Conservation (phyloP, 2,888 invertebrate genomes). For the Sthenelais limicola region DNA sequence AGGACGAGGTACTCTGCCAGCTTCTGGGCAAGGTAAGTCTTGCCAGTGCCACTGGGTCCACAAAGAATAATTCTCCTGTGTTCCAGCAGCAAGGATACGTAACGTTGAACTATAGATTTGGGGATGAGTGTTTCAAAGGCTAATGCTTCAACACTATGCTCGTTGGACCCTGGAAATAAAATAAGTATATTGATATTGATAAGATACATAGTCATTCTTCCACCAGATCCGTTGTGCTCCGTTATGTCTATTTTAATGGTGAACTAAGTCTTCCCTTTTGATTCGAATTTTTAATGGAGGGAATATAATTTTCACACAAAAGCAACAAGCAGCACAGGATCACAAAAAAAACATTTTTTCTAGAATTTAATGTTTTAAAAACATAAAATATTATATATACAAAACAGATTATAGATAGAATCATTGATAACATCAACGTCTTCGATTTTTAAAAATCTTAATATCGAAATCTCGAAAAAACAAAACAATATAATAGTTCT, state of each 20-base stretch:
- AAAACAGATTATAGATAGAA: too few relatives aligned
- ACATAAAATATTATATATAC: too few relatives aligned
- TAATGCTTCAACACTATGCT: constrained; percentile 91
- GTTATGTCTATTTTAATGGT: background rate
- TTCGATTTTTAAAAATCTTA: too few relatives aligned
- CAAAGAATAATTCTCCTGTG: constrained; percentile 95
- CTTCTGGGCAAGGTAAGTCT: constrained; percentile 94
- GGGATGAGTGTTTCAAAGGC: constrained; percentile 97
- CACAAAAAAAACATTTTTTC: too few relatives aligned
- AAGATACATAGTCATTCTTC: background rate
- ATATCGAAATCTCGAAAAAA: too few relatives aligned
- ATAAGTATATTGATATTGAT: constrained; percentile 64
- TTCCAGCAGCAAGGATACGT: constrained; percentile 89
- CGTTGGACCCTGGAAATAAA: constrained; percentile 77
- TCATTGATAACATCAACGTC: too few relatives aligned
- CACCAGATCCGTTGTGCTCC: background rate
- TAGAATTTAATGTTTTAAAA: too few relatives aligned
- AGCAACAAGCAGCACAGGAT: too few relatives aligned
- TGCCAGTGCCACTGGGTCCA: constrained; percentile 97
- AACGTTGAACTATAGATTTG: constrained; percentile 94
- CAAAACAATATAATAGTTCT: too few relatives aligned
- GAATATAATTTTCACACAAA: too few relatives aligned
- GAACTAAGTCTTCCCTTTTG: background rate
- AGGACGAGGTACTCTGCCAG: constrained; percentile 92
- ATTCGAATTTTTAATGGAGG: too few relatives aligned